Percentiles rank a stretch among this genome's conserved stretches.
phyloP scores from a whole-genome alignment of 2,113 vertebrate species.

The Nycticorax nycticorax region DNA sequence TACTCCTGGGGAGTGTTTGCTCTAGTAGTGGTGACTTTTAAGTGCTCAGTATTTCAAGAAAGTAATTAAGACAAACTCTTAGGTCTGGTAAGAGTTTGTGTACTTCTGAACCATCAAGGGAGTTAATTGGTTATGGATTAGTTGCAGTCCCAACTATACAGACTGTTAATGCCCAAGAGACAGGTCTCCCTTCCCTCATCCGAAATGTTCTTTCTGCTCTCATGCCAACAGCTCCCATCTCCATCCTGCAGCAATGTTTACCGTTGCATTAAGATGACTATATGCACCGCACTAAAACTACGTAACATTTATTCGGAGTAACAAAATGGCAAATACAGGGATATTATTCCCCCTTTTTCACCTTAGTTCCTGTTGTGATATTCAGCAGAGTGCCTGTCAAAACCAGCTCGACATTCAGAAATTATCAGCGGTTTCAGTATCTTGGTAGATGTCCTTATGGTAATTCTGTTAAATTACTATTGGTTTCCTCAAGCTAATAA shows the following conservation, averaged over 20 bases:
- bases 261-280: background rate
- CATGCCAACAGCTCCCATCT: background rate
- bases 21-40: background rate
- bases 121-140: background rate
- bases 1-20: background rate
- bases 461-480: background rate
- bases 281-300: background rate
- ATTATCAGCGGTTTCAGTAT: background rate
- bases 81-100: background rate
- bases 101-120: background rate
- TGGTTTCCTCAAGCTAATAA: slow-evolving; percentile 38
- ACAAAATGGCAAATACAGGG: background rate
- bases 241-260: background rate
- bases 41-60: background rate
- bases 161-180: background rate
- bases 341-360: background rate
- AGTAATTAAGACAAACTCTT: background rate
- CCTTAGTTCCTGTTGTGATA: background rate
- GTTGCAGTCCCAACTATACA: background rate
- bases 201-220: background rate
- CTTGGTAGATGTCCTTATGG: background rate
- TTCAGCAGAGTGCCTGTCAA: background rate
- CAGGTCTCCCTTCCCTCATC: background rate
- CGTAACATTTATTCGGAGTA: background rate
- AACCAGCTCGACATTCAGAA: background rate